Percentiles rank a stretch among this genome's conserved stretches.
phyloP scores from a whole-genome alignment of 2,797 vertebrate genomes.

The Chelonia mydas region DNA sequence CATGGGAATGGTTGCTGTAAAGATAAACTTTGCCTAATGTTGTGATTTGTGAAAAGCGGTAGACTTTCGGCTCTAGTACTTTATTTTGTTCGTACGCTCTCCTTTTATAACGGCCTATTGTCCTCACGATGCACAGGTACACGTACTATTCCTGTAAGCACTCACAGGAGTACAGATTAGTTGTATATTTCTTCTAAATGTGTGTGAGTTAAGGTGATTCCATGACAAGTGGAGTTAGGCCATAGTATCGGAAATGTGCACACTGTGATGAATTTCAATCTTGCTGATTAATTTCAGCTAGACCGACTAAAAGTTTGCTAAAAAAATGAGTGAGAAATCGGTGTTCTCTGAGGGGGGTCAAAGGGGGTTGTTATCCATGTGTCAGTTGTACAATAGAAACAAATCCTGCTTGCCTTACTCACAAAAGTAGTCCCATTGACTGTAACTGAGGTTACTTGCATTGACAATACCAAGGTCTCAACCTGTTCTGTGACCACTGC shows the following conservation, averaged over 20 bases:
- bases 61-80: neutral
- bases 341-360: neutral
- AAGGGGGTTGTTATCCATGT: neutral
- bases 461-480: neutral
- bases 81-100: neutral
- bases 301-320: neutral
- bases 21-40: neutral
- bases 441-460: neutral
- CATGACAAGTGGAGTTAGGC: neutral
- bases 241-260: neutral
- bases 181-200: neutral
- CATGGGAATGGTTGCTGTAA: neutral
- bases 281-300: neutral
- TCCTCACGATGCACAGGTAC: neutral
- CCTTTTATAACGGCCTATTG: neutral
- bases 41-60: neutral
- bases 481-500: neutral
- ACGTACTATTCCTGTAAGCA: neutral
- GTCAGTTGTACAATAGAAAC: neutral
- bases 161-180: fast-evolving
- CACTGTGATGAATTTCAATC: neutral
- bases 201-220: neutral
- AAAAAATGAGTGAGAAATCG: neutral
- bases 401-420: neutral
- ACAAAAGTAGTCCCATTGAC: fast-evolving